Percentiles rank a stretch among this genome's conserved stretches.
Conservation (phyloP, 2,888 invertebrate genomes). For the Polyommatus icarus region DNA sequence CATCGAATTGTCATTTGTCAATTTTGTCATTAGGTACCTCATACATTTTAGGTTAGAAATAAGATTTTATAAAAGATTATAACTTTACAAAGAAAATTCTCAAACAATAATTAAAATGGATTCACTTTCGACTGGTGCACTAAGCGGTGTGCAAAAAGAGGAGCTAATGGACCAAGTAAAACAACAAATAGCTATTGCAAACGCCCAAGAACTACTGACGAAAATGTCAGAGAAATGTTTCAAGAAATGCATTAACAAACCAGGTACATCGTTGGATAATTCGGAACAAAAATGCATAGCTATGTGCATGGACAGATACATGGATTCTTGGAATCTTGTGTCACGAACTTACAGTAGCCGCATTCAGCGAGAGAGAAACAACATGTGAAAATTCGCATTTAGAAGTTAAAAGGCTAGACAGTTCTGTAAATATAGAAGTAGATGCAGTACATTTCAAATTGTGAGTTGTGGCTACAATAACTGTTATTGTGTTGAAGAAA, state of each 20-base stretch:
- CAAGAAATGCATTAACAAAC: conserved; percentile 94
- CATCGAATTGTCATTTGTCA: background rate
- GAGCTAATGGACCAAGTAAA: conserved; percentile 97
- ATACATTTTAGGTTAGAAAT: conserved; percentile 55
- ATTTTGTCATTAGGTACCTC: background rate
- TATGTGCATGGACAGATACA: conserved; percentile 99
- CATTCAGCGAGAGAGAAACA: conserved; percentile 88
- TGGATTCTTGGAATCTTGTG: conserved; percentile 97
- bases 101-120: conserved; percentile 73
- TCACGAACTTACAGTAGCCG: conserved; percentile 93
- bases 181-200: conserved; percentile 96
- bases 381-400: conserved; percentile 67
- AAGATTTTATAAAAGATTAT: conserved; percentile 1
- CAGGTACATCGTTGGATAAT: conserved; percentile 92
- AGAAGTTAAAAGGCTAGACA: conserved; percentile 49
- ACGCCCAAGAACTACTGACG: conserved; percentile 95
- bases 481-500: conserved; percentile 55
- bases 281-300: conserved; percentile 98
- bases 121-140: conserved; percentile 74
- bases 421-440: conserved; percentile 74
- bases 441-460: conserved; percentile 64
- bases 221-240: conserved; percentile 99
- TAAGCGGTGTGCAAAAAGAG: conserved; percentile 87
- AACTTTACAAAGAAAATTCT: conserved; percentile 34
- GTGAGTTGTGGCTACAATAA: conserved; percentile 48